Conservation (phyloP, 2,797 vertebrate species). For the Manis pentadactyla region DNA sequence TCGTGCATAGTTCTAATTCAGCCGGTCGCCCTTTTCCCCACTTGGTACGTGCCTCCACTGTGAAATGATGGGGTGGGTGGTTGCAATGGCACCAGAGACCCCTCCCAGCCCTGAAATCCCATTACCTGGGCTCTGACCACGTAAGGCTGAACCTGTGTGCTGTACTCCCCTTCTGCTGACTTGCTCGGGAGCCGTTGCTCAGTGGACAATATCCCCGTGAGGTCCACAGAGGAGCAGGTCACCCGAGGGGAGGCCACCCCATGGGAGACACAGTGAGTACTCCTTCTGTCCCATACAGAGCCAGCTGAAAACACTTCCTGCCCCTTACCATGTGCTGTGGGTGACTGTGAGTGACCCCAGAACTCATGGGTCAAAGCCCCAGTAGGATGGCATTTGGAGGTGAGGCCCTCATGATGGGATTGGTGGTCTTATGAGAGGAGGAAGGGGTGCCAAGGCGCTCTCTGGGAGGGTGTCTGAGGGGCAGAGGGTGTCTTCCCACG, state of each 20-base stretch:
- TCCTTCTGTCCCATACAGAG: background rate
- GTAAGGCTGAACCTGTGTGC: fast-evolving
- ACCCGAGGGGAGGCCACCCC: background rate
- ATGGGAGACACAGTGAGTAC: fast-evolving
- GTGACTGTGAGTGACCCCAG: background rate
- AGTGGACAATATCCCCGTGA: fast-evolving
- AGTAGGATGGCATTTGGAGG: background rate
- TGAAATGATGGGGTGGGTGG: background rate
- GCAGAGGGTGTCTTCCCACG: no score
- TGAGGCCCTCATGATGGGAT: background rate
- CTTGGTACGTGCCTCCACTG: fast-evolving
- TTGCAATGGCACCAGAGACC: no score
- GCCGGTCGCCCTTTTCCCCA: fast-evolving
- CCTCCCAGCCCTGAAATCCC: background rate
- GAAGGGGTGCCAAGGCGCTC: background rate
- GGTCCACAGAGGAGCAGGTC: background rate
- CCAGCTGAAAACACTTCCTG: fast-evolving
- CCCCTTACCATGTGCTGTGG: background rate
- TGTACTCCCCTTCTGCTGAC: fast-evolving
- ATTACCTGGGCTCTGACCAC: background rate
- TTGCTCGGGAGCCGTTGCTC: background rate
- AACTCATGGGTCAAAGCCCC: background rate
- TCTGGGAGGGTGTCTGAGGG: no score
- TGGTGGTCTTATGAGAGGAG: background rate
- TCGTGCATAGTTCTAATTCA: background rate